phyloP scores from a whole-genome alignment of 2,888 invertebrate species.

The Stramonita haemastoma region DNA sequence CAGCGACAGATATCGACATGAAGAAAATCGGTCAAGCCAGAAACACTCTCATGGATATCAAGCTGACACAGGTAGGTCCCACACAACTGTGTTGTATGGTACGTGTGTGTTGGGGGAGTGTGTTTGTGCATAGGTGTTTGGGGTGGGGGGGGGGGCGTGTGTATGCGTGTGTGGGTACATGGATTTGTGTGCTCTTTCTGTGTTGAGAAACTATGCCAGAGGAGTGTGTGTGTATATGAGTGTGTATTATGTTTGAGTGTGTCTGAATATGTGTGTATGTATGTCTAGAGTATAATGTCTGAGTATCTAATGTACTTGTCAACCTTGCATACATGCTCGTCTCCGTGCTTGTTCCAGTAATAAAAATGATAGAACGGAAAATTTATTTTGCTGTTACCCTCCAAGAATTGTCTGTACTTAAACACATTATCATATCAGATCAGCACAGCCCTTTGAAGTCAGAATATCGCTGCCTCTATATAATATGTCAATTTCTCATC shows the following conservation, averaged over 20 bases:
- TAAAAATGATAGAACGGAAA: too few species aligned
- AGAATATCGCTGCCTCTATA: too few species aligned
- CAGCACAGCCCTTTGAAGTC: too few species aligned
- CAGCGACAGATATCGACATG: conserved; percentile 90
- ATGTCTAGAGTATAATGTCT: too few species aligned
- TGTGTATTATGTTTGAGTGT: not conserved
- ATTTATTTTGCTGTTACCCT: too few species aligned
- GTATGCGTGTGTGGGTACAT: not conserved
- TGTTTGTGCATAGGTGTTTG: not conserved
- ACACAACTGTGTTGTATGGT: not conserved
- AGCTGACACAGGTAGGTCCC: conserved; percentile 87
- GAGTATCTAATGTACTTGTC: too few species aligned
- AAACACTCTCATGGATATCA: conserved; percentile 99
- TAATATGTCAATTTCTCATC: too few species aligned
- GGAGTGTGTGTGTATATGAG: not conserved
- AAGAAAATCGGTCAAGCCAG: conserved; percentile 99
- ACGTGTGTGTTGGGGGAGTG: not conserved
- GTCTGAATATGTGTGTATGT: too few species aligned
- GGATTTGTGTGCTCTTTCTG: not conserved
- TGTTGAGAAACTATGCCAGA: not conserved
- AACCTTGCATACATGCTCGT: too few species aligned
- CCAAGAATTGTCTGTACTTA: too few species aligned
- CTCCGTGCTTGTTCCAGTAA: too few species aligned
- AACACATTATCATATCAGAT: too few species aligned
- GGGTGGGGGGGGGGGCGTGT: not conserved